Percentiles rank a stretch among this genome's conserved stretches.
phyloP scores from a whole-genome alignment of 2,113 vertebrate species.

The Centropus bengalensis region DNA sequence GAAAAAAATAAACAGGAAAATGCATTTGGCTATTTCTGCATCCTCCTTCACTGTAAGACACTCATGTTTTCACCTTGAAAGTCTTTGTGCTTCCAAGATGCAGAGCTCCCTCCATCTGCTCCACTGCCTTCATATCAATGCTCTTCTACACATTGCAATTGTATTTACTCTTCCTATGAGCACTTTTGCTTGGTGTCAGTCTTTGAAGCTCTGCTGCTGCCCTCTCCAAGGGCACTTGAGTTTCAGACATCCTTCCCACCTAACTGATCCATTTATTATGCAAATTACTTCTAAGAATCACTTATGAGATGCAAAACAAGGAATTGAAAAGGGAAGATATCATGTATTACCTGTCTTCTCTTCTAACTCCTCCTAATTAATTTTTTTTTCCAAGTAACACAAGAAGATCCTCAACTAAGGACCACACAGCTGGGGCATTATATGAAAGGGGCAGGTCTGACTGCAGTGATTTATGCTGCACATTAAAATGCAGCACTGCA shows the following conservation, averaged over 20 bases:
- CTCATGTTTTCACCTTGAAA: background rate
- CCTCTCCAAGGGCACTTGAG: background rate
- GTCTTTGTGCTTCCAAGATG: background rate
- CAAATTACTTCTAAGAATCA: background rate
- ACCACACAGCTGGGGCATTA: background rate
- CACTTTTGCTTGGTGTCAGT: background rate
- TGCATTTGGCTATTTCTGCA: background rate
- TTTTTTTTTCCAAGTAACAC: background rate
- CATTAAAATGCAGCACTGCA: background rate
- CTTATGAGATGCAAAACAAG: background rate
- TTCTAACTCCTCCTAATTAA: background rate
- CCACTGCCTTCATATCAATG: background rate
- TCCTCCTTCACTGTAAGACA: background rate
- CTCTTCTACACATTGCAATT: background rate
- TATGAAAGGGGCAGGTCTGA: background rate
- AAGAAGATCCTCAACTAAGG: background rate
- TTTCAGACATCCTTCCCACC: background rate
- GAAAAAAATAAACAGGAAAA: background rate
- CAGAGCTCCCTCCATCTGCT: background rate
- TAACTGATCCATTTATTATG: background rate
- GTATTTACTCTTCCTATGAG: background rate
- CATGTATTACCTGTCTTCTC: background rate
- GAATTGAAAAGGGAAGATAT: background rate
- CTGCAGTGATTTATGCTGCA: background rate
- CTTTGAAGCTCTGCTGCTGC: background rate